phyloP scores from a whole-genome alignment of 2,113 vertebrate species.

The Chlamydotis undulata region DNA sequence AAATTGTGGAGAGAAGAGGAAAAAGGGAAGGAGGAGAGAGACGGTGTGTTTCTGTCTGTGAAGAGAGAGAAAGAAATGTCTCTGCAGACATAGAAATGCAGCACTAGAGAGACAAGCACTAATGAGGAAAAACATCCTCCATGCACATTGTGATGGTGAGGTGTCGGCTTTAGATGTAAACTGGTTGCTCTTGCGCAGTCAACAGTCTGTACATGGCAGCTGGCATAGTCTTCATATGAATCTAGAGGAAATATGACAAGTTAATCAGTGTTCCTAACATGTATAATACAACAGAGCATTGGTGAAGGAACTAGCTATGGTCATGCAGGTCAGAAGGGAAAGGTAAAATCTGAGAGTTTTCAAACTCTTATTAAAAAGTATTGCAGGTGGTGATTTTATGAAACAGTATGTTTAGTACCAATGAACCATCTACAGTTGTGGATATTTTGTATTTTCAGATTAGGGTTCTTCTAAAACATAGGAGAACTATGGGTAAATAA shows the following conservation, averaged over 20 bases:
- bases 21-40: background rate
- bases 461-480: background rate
- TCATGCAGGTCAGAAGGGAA: background rate
- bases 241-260: constrained; percentile 72
- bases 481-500: background rate
- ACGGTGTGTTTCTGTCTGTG: constrained; percentile 16
- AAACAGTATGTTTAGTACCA: background rate
- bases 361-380: background rate
- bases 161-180: constrained; percentile 87
- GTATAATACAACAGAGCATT: background rate
- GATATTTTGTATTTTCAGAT: background rate
- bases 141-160: constrained; percentile 55
- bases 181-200: constrained; percentile 95
- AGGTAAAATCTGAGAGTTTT: background rate
- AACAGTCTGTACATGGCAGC: constrained; percentile 98
- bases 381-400: background rate
- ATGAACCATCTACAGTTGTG: background rate
- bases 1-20: background rate
- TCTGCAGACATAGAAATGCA: constrained; percentile 77
- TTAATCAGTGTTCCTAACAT: background rate
- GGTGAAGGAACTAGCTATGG: background rate
- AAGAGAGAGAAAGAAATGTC: background rate
- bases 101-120: constrained; percentile 79
- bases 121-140: constrained; percentile 71
- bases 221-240: constrained; percentile 99